These are phyloP conservation scores for Agrotis clavis DNA, from an alignment of 2,888 invertebrate species.

Conservation along the genomic window DNA sequence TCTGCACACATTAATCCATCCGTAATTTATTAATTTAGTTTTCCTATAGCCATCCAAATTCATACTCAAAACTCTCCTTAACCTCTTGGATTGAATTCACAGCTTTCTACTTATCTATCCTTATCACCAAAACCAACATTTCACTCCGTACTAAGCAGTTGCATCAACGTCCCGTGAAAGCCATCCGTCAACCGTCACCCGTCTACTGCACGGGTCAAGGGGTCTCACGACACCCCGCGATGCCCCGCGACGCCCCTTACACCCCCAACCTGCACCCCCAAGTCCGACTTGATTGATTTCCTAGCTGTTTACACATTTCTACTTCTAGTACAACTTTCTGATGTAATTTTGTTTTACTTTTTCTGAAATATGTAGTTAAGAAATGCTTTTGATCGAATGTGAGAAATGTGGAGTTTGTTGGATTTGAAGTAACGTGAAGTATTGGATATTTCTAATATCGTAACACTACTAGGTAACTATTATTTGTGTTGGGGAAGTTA, in stretches of 20 bases:
- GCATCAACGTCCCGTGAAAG: constrained; percentile 69
- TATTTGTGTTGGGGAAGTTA: background rate
- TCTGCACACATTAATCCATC: too few relatives aligned
- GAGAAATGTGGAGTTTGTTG: constrained; percentile 17
- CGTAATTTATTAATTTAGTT: too few relatives aligned
- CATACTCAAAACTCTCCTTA: too few relatives aligned
- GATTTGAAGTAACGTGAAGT: constrained; percentile 4
- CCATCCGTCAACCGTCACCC: constrained; percentile 84
- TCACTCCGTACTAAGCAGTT: constrained; percentile 45
- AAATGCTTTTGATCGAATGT: constrained; percentile 45
- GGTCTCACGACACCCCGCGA: constrained; percentile 64
- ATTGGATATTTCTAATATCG: background rate
- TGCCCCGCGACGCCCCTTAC: constrained; percentile 43
- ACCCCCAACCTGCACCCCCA: constrained; percentile 56
- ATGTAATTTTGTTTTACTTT: constrained; percentile 58
- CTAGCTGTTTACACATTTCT: constrained; percentile 67
- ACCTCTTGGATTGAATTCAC: too few relatives aligned
- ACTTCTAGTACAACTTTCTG: constrained; percentile 63
- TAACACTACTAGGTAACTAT: background rate
- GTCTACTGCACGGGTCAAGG: constrained; percentile 84
- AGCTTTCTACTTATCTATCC: background rate
- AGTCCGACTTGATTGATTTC: constrained; percentile 88
- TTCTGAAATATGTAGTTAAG: constrained; percentile 49
- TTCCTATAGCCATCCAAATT: too few relatives aligned
- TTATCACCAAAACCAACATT: constrained; percentile 7